Evolutionary conservation across 2,888 invertebrate genomes (phyloP).

Genomic region (Lepidocyrtinus sp.): DNA sequence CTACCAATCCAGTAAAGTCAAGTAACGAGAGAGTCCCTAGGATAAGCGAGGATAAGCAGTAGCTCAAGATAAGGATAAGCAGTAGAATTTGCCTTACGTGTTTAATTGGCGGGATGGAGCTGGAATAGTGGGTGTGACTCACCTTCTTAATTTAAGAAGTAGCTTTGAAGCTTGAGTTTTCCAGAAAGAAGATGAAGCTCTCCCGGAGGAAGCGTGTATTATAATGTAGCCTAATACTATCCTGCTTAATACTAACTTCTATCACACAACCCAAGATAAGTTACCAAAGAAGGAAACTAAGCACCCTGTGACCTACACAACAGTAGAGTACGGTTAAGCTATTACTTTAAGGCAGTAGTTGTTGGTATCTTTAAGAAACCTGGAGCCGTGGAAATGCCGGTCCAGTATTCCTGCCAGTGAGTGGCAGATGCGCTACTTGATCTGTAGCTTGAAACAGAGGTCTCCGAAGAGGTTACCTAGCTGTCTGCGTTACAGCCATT

Average conservation of each 20-base stretch:
- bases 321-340: too few relatives aligned
- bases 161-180: background rate
- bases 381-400: slow-evolving; percentile 16
- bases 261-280: too few relatives aligned
- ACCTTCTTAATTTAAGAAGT: background rate
- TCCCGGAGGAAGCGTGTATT: background rate
- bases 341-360: too few relatives aligned
- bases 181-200: background rate
- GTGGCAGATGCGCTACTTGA: too few relatives aligned
- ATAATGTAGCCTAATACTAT: background rate
- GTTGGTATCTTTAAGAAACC: too few relatives aligned
- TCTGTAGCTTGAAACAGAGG: too few relatives aligned
- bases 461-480: background rate
- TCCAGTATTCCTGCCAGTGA: slow-evolving; percentile 1
- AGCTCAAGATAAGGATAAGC: background rate
- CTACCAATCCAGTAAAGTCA: background rate
- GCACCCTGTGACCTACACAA: too few relatives aligned
- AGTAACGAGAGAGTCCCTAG: slow-evolving; percentile 1
- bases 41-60: background rate
- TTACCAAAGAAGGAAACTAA: too few relatives aligned
- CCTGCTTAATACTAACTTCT: too few relatives aligned
- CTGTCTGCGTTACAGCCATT: slow-evolving; percentile 5
- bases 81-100: background rate
- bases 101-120: slow-evolving; percentile 17
- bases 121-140: background rate